phyloP scores from a whole-genome alignment of 2,113 vertebrate genomes.

The Pseudorectes ferrugineus region DNA sequence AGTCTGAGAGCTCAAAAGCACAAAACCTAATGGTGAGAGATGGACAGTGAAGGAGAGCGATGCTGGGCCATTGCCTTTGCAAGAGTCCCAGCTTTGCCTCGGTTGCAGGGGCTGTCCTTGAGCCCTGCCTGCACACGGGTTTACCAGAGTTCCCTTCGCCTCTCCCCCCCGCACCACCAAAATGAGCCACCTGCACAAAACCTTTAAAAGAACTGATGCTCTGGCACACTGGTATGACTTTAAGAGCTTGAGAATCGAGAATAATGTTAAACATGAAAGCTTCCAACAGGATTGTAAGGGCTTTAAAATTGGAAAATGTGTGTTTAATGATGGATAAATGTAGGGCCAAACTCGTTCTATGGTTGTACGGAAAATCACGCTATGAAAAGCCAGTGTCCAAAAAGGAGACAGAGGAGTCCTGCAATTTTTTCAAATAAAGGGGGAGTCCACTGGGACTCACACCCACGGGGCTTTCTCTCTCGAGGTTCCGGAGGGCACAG shows the following conservation, averaged over 20 bases:
- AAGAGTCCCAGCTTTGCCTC: fast-evolving
- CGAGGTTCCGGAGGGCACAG: fast-evolving
- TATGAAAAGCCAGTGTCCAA: not conserved
- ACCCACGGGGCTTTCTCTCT: fast-evolving
- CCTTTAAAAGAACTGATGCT: not conserved
- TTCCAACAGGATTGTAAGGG: not conserved
- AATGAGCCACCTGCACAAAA: not conserved
- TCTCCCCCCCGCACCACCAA: fast-evolving
- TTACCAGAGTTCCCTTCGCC: not conserved
- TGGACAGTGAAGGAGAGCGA: fast-evolving
- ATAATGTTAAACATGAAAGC: not conserved
- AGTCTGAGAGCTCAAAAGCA: not conserved
- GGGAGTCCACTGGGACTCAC: too few relatives aligned
- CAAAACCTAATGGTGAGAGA: not conserved
- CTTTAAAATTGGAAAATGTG: not conserved
- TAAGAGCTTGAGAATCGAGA: not conserved
- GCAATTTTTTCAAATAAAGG: not conserved
- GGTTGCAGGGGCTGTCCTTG: fast-evolving
- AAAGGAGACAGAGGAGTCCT: not conserved
- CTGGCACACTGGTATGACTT: not conserved
- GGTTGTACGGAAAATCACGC: fast-evolving
- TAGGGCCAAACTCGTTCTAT: not conserved
- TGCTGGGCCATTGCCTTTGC: too few relatives aligned
- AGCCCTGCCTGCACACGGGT: fast-evolving
- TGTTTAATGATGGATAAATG: not conserved